Evolutionary conservation across 2,113 vertebrate genomes (phyloP), one percentile per base, ranked within the genome.

Genomic region (Brachyhypopomus gauderio): DNA sequence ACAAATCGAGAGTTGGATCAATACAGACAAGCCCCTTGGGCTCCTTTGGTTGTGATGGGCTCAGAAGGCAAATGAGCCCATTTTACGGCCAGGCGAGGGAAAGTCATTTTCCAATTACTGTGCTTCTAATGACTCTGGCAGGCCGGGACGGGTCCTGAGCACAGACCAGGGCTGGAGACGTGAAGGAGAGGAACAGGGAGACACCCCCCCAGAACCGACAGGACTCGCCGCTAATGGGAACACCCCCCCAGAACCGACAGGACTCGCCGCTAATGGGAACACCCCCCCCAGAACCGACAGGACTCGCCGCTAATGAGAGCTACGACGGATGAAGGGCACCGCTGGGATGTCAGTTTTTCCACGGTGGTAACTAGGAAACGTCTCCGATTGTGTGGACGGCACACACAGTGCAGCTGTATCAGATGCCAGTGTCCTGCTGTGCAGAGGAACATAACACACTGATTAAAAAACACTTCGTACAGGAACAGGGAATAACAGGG

Each of bases 51-150:
- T 73, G 69, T 64, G 70, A 25, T 64, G 70, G 38, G 25, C 25
- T 63, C 70, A 55, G 58, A 73, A 80, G 59, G 69, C 63, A 80
- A 80, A 80, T 80, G 70, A 80, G 78, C 78, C 73, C 17, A 59
- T 80, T 73, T 80, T 73, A 59, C 52, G 22, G 11, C 70, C 38
- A 62, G 38, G 8, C 48, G 36, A 64, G 14, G 45, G 78, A 73
- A 73, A 59, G 70, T 80, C 64, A 80, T 80, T 80, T 80, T 80
- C 70, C 78, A 80, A 80, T 80, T 80, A 80, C 45, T 55, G 20
- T 63, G 59, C 64, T 52, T 80, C 73, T 80, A 80, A 80, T 80
- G 70, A 70, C 70, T 58, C 78, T 73, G 59, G 69, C 78, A 80
- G 60, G 41, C 52, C 70, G 45, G 59, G 78, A 79, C 23, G 23